Conservation (phyloP, 2,888 invertebrate species). For the Sphinx pinastri region DNA sequence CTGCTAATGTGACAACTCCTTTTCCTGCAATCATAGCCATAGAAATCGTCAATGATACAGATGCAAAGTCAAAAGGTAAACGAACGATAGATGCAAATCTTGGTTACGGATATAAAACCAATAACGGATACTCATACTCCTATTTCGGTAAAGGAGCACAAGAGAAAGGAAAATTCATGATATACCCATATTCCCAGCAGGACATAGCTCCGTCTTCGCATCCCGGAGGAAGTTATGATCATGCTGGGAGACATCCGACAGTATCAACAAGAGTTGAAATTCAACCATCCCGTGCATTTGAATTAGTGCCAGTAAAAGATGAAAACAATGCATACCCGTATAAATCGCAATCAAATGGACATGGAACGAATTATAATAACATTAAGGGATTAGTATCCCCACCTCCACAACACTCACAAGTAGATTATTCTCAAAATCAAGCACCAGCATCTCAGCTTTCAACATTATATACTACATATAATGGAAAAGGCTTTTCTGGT, state of each 20-base stretch:
- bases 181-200: constrained; percentile 88
- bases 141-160: constrained; percentile 75
- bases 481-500: constrained; percentile 73
- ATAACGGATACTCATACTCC: constrained; percentile 78
- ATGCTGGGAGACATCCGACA: constrained; percentile 47
- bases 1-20: constrained; percentile 43
- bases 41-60: constrained; percentile 84
- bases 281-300: constrained; percentile 83
- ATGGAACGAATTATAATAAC: constrained; percentile 52
- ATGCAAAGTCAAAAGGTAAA: constrained; percentile 83
- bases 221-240: constrained; percentile 41
- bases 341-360: constrained; percentile 8
- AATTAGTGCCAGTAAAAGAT: constrained; percentile 69
- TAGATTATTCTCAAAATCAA: constrained; percentile 35
- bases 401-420: constrained; percentile 45
- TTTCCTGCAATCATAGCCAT: constrained; percentile 85
- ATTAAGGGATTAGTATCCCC: constrained; percentile 54
- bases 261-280: constrained; percentile 78
- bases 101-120: constrained; percentile 87
- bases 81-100: constrained; percentile 89
- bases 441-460: constrained; percentile 44
- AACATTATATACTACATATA: constrained; percentile 77
- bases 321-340: constrained; percentile 64
- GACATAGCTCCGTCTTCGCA: constrained; percentile 77
- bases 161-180: constrained; percentile 83